Conservation (phyloP, 2,797 vertebrate species). For the Rhynchonycteris naso region DNA sequence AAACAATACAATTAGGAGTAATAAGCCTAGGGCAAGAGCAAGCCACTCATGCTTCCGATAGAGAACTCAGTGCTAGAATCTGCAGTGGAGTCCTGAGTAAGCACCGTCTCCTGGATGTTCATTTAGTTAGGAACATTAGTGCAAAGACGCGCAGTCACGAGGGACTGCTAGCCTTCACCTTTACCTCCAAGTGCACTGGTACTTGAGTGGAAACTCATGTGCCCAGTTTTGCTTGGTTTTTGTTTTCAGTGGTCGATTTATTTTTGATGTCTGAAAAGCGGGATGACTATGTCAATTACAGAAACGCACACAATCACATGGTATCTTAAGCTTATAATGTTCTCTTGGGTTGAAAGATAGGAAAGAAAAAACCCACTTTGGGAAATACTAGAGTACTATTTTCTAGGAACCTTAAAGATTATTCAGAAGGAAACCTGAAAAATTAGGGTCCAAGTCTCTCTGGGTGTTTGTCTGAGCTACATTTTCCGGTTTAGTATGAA, state of each 20-base stretch:
- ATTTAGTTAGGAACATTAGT: slow-evolving; percentile 27
- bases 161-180: slow-evolving; percentile 30
- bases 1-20: slow-evolving; percentile 74
- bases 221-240: slow-evolving; percentile 55
- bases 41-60: slow-evolving; percentile 39
- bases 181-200: not conserved
- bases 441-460: not conserved
- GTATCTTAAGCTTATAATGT: not conserved
- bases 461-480: not conserved
- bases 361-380: not conserved
- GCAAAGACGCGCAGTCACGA: not conserved
- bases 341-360: slow-evolving; percentile 20
- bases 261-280: slow-evolving; percentile 36
- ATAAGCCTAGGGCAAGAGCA: slow-evolving; percentile 70
- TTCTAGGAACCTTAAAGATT: not conserved
- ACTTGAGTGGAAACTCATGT: not conserved
- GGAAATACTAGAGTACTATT: not conserved
- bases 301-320: not conserved
- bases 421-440: not conserved
- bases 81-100: slow-evolving; percentile 62
- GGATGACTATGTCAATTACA: not conserved
- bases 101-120: slow-evolving; percentile 29
- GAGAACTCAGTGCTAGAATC: slow-evolving; percentile 31
- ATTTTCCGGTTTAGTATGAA: not conserved
- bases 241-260: slow-evolving; percentile 33